Conservation (phyloP, 2,888 invertebrate species). For the Drosophila suboccidentalis region DNA sequence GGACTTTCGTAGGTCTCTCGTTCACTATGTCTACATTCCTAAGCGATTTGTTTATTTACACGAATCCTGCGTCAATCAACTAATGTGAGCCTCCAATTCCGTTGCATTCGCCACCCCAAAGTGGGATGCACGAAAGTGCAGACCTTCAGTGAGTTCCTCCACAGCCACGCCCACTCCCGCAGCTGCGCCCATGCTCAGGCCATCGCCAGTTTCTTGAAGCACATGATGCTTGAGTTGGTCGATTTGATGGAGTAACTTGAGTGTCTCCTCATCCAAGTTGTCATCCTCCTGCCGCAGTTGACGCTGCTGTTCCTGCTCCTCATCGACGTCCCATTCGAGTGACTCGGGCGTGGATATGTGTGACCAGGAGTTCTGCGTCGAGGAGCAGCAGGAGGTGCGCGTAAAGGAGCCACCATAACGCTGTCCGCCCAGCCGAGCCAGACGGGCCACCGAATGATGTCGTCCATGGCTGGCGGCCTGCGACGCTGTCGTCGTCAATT, state of each 20-base stretch:
- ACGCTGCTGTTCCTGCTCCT: constrained; percentile 83
- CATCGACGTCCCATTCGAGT: constrained; percentile 90
- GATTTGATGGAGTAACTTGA: constrained; percentile 89
- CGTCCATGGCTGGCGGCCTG: constrained; percentile 49
- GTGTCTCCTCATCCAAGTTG: constrained; percentile 89
- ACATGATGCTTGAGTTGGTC: constrained; percentile 89
- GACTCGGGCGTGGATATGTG: constrained; percentile 89
- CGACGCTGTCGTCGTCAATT: constrained; percentile 62
- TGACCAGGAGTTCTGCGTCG: constrained; percentile 87
- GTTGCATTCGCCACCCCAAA: constrained; percentile 45
- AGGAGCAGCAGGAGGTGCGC: constrained; percentile 85
- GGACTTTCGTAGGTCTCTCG: constrained; percentile 48
- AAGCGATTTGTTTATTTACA: constrained; percentile 47
- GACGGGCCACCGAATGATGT: constrained; percentile 38
- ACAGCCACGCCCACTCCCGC: constrained; percentile 43
- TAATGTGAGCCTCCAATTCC: constrained; percentile 60
- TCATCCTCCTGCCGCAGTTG: constrained; percentile 85
- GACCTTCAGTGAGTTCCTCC: constrained; percentile 60
- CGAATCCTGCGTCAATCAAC: constrained; percentile 51
- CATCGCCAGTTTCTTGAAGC: constrained; percentile 88
- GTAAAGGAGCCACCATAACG: constrained; percentile 75
- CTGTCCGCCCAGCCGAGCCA: constrained; percentile 48
- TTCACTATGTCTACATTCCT: constrained; percentile 20
- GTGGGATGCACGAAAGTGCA: constrained; percentile 61
- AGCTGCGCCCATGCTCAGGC: constrained; percentile 59